Base-by-base conservation (phyloP, 1,140 invertebrate species). In the Apis laboriosa region DNA sequence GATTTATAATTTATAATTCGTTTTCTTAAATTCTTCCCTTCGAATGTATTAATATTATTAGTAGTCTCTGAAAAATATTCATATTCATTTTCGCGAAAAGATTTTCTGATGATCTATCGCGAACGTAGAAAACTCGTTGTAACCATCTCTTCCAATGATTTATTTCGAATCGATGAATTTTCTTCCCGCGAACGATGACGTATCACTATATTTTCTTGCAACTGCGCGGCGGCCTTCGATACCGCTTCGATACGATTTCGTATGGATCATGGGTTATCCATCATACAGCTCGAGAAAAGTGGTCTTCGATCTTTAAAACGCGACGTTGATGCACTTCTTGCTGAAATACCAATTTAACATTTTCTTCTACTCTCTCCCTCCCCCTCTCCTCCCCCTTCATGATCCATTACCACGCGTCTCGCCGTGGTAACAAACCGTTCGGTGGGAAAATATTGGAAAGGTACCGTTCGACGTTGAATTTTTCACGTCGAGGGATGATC, bases 231-330 rank as follows among this genome's bases (percentile, higher is more conserved):
- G 13, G 19, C 13, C 72, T 17, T 49, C 56, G 12, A 60, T 34
- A 21, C 34, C 13, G 28, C 51, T 74, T 12, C n/a, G n/a, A 24
- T 61, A 34, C 55, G 55, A 7, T 74, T 17, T 28, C 21, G 9
- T 11, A 49, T 49, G 15, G 56, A 49, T 74, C 34, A n/a, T 58
- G 56, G 56, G 58, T 61, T 61, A 74, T 74, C 72, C 72, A 74
- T 74, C 72, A 74, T 58, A 43, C 19, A 12, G 19, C 8, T 4
- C 34, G 9, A 49, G 72, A 74, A 60, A 49, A 61, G 43, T 5
- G 4, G 9, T 74, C 72, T 12, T 61, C 34, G 55, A 61, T 49
- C 34, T 49, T 61, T 34, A 7, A 19, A 74, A 49, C 17, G 58
- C 21, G 34, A 74, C 43, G 13, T 61, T 61, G 56, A 61, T 49